Evolutionary conservation across 2,113 vertebrate species (phyloP).

Genomic region (Pica pica): DNA sequence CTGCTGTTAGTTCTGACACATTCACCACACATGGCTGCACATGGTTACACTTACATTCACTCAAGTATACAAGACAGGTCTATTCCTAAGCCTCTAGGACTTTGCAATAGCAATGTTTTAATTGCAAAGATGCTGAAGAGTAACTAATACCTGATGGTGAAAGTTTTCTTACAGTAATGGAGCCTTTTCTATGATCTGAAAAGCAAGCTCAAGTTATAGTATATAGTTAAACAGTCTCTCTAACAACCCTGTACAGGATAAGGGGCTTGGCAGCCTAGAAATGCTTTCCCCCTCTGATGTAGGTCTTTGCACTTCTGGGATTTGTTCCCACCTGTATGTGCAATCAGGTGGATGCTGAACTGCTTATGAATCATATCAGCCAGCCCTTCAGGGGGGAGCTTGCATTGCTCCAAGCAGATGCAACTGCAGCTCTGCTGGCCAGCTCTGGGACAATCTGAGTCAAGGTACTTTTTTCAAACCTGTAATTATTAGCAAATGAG

Average conservation of each 20-base stretch:
- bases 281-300: neutral
- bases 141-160: neutral
- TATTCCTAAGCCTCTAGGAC: slow-evolving; percentile 37
- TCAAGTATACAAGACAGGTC: slow-evolving; percentile 35
- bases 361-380: neutral
- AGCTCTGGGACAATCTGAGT: neutral
- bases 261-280: neutral
- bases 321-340: neutral
- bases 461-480: neutral
- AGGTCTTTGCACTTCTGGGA: neutral
- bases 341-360: neutral
- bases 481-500: neutral
- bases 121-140: slow-evolving; percentile 51
- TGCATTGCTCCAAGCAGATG: neutral
- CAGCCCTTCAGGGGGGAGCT: neutral
- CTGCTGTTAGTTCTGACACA: slow-evolving; percentile 76
- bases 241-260: neutral
- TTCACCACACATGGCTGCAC: slow-evolving; percentile 63
- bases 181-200: neutral
- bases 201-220: neutral
- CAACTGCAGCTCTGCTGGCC: neutral
- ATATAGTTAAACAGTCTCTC: neutral
- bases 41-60: slow-evolving; percentile 55
- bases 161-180: neutral
- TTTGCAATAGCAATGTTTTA: slow-evolving; percentile 60